Evolutionary conservation across 1,140 invertebrate genomes (phyloP), one percentile per base, ranked within the genome.

Genomic region (Drosophila teissieri): DNA sequence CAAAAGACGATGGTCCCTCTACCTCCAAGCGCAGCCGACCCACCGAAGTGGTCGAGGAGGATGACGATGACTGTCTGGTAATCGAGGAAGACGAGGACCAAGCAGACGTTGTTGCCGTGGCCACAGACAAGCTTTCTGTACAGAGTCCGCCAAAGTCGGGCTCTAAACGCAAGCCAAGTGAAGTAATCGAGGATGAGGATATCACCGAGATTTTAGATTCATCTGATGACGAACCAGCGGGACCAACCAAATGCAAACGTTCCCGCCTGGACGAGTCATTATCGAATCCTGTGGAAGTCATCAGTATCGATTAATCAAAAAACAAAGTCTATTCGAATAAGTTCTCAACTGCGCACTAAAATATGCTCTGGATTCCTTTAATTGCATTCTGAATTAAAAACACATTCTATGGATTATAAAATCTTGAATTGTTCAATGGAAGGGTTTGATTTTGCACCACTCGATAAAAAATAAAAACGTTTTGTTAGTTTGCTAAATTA

Each of bases 21-120:
- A 81, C 91, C 14, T 92, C 90, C 0, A 92, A 86, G 57, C 86
- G 76, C n/a, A 81, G 57, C 39, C 78, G 73, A 24, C 56, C 74
- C 2, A 69, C 56, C 22, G 73, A 77, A 49, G 46, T 90, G 17
- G 79, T 92, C 12, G 91, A 91, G 2, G 91, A 92, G 34, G 91
- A 91, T 24, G 92, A 93, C 22, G 92, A 93, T 34, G 92, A 94
- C 68, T 93, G 93, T 52, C 78, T 93, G n/a, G 91, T 91, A 22
- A 91, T 91, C 40, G 86, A 90, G 4, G 92, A 92, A 22, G 91
- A 91, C 0, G 91, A 92, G 24, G 90, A 89, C 37, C 90, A 92
- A 17, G 90, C 58, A 7, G 61, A 89, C 2, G 44, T 62, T 24
- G 77, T 78, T n/a, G 64, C 15, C 19, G 39, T 63, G 2, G 70